Evolutionary conservation across 2,113 vertebrate species (phyloP).

Genomic region (Passer domesticus): DNA sequence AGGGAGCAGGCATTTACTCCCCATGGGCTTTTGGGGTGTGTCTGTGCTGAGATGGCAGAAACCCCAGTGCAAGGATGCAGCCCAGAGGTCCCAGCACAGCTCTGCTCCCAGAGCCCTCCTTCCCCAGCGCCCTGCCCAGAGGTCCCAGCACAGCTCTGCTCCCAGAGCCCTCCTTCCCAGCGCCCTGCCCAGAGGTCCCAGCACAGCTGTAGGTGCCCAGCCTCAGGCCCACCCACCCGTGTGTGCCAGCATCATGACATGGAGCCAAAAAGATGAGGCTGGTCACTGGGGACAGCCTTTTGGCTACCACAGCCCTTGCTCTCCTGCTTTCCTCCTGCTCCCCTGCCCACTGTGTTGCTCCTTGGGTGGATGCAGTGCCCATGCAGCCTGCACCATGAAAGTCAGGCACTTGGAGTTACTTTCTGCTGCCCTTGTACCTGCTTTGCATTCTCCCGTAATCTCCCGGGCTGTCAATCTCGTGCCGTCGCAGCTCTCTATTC

Average conservation of each 20-base stretch:
- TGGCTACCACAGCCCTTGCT: not conserved
- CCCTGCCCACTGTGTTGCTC: accelerated
- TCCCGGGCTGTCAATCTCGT: conserved; percentile 34
- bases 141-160: accelerated
- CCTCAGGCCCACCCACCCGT: accelerated
- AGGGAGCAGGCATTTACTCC: not conserved
- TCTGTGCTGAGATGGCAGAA: not conserved
- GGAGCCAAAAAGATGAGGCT: not conserved
- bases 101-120: not conserved
- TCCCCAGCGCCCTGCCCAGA: not conserved
- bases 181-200: accelerated
- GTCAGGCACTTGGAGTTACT: conserved; percentile 14
- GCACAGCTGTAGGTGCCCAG: not conserved
- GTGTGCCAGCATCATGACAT: accelerated
- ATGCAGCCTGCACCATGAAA: not conserved
- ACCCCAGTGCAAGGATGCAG: accelerated
- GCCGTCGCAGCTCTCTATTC: not conserved
- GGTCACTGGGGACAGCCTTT: not conserved
- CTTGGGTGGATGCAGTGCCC: not conserved
- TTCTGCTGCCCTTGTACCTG: conserved; percentile 19
- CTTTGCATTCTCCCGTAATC: conserved; percentile 35
- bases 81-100: accelerated
- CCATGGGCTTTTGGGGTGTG: not conserved
- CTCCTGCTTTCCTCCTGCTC: not conserved
- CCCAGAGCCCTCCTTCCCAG: not conserved